Conservation (phyloP, 92 coral and sea anemone species). For the Phenganax subtilis region DNA sequence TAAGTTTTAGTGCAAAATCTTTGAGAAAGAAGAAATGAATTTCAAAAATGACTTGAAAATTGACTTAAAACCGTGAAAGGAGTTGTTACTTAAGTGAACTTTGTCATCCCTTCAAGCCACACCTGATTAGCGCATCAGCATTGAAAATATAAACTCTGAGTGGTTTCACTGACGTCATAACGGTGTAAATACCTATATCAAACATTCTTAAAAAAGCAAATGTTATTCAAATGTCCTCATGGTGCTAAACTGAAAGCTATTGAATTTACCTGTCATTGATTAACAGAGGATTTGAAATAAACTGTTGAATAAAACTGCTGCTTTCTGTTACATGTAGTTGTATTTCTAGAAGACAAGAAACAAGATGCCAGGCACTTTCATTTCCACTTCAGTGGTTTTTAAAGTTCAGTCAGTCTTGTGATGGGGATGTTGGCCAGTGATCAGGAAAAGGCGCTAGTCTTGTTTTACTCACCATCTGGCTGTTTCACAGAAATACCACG, state of each 20-base stretch:
- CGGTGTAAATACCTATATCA: slow-evolving; percentile 91
- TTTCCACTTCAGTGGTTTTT: too few relatives aligned
- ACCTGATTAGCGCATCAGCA: slow-evolving; percentile 81
- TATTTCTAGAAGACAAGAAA: slow-evolving; percentile 53
- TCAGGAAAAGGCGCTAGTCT: not conserved
- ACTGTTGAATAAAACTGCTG: slow-evolving; percentile 77
- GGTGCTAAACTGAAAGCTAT: too few relatives aligned
- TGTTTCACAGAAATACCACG: slow-evolving; percentile 85
- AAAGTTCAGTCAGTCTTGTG: not conserved
- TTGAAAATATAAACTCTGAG: slow-evolving; percentile 83
- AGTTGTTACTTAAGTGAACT: not conserved
- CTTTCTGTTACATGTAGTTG: slow-evolving; percentile 56
- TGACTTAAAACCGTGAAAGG: not conserved
- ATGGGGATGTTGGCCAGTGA: not conserved
- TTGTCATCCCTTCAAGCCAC: not conserved
- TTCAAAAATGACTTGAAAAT: not conserved
- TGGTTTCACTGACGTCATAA: slow-evolving; percentile 85
- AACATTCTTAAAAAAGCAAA: slow-evolving; percentile 57
- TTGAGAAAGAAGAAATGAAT: not conserved
- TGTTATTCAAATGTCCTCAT: not conserved
- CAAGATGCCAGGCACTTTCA: not conserved
- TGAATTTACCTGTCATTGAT: slow-evolving; percentile 62
- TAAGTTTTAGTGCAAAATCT: slow-evolving; percentile 82
- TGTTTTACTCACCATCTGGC: slow-evolving; percentile 54
- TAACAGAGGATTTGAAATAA: slow-evolving; percentile 78